phyloP scores from a whole-genome alignment of 2,888 invertebrate genomes.

The Pterobdella sp. region DNA sequence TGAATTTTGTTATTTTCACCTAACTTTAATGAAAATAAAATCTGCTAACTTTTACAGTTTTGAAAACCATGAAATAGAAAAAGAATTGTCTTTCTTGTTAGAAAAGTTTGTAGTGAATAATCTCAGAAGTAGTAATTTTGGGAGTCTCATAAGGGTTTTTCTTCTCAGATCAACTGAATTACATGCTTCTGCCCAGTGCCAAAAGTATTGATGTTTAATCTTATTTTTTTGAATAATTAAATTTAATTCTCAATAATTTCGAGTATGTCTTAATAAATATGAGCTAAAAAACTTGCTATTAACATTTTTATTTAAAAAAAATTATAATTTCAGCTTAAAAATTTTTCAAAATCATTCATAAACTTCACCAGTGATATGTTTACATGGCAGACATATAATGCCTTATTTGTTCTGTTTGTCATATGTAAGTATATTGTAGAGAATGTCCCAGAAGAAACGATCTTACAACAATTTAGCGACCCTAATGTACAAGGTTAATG shows the following conservation, averaged over 20 bases:
- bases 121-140: constrained; percentile 77
- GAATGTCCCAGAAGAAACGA: constrained; percentile 76
- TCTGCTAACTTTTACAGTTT: constrained; percentile 55
- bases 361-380: constrained; percentile 62
- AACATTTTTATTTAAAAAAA: not conserved
- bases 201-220: constrained; percentile 60
- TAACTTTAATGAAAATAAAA: constrained; percentile 5
- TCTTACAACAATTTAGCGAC: constrained; percentile 66
- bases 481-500: constrained; percentile 6
- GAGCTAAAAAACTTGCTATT: not conserved
- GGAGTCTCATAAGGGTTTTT: constrained; percentile 77
- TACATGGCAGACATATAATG: constrained; percentile 89
- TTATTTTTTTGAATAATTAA: not conserved
- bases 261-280: not conserved
- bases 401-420: constrained; percentile 74
- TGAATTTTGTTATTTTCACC: not conserved
- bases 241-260: not conserved
- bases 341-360: not conserved
- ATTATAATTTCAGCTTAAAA: not conserved
- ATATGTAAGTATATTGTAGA: constrained; percentile 80
- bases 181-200: constrained; percentile 73
- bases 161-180: constrained; percentile 72
- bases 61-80: constrained; percentile 73
- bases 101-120: constrained; percentile 74
- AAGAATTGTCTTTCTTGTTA: constrained; percentile 67